Conservation (phyloP, 2,888 invertebrate species). For the Boloria selene region DNA sequence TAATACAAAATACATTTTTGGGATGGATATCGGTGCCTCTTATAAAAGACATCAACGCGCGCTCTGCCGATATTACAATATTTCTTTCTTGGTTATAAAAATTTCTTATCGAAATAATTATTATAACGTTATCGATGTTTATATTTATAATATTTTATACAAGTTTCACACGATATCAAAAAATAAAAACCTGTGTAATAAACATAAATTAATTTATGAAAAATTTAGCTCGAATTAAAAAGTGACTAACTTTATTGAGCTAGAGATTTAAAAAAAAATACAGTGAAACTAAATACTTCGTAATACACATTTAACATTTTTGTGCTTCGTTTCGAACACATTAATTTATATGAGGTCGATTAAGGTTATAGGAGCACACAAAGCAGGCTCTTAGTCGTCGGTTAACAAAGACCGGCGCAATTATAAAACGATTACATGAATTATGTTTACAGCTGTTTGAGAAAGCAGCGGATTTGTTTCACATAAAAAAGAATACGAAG, state of each 20-base stretch:
- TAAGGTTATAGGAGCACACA: constrained; percentile 18
- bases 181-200: too few species aligned
- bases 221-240: too few species aligned
- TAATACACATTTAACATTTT: not conserved
- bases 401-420: constrained; percentile 24
- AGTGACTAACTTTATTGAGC: too few species aligned
- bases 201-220: too few species aligned
- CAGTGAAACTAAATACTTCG: not conserved
- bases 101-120: too few species aligned
- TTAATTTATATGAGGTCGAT: constrained; percentile 16
- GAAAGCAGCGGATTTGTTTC: constrained; percentile 22
- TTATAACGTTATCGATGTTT: too few species aligned
- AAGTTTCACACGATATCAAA: too few species aligned
- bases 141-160: too few species aligned
- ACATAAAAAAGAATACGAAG: constrained; percentile 4
- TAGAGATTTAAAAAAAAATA: not conserved
- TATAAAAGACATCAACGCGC: constrained; percentile 28
- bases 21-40: not conserved
- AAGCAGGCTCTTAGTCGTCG: constrained; percentile 6
- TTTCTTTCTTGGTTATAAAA: too few species aligned
- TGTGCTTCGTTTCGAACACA: not conserved
- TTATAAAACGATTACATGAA: constrained; percentile 30
- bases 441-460: constrained; percentile 19
- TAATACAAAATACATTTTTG: too few species aligned
- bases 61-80: not conserved